phyloP scores from a whole-genome alignment of 2,888 invertebrate genomes.

The Drosophila birchii region DNA sequence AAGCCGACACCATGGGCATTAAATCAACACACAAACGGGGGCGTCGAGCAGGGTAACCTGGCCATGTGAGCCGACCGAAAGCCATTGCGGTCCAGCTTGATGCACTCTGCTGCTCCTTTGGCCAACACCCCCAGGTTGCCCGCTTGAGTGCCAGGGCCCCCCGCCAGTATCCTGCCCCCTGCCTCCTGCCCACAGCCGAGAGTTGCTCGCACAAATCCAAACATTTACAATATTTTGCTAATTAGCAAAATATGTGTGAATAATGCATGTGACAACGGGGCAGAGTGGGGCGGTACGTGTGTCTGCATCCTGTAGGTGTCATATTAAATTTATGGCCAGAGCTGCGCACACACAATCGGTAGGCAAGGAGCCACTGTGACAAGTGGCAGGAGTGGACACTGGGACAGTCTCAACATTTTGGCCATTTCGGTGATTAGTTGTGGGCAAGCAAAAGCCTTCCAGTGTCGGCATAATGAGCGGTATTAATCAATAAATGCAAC shows the following conservation, averaged over 20 bases:
- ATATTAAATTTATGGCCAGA: constrained; percentile 71
- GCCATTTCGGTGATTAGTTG: constrained; percentile 47
- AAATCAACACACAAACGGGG: constrained; percentile 64
- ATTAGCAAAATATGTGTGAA: constrained; percentile 80
- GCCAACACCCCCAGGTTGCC: constrained; percentile 21
- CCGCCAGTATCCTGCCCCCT: not conserved
- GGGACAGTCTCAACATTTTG: constrained; percentile 36
- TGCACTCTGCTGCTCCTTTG: constrained; percentile 45
- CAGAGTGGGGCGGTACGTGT: not conserved
- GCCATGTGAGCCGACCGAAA: constrained; percentile 57
- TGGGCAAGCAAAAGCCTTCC: constrained; percentile 26
- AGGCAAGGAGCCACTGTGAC: constrained; percentile 21
- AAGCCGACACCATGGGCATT: constrained; percentile 57
- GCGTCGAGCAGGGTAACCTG: not conserved
- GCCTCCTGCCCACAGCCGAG: not conserved
- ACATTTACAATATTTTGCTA: constrained; percentile 75
- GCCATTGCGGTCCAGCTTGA: constrained; percentile 56
- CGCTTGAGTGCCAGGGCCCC: not conserved
- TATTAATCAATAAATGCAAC: constrained; percentile 36
- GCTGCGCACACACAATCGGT: constrained; percentile 44
- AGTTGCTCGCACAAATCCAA: constrained; percentile 59
- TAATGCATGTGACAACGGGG: constrained; percentile 63
- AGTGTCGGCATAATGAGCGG: constrained; percentile 23
- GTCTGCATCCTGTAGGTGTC: constrained; percentile 59
- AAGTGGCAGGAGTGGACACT: constrained; percentile 29